phyloP scores from a whole-genome alignment of 2,797 vertebrate genomes.

The Huso huso region DNA sequence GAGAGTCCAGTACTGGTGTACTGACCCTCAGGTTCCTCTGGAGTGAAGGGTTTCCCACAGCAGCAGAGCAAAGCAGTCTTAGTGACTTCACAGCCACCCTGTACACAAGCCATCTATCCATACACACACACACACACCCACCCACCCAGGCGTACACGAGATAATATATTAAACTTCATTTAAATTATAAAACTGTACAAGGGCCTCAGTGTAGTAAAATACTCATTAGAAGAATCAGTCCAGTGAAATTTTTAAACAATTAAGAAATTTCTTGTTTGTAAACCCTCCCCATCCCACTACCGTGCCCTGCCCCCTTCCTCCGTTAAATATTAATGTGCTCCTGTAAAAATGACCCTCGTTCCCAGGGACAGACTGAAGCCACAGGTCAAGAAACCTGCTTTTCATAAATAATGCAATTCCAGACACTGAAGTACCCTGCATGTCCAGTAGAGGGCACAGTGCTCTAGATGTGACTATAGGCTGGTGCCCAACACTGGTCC shows the following conservation, averaged over 20 bases:
- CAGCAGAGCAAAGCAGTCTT: not conserved
- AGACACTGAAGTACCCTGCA: no score
- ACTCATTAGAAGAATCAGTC: conserved; percentile 40
- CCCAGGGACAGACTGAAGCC: conserved; percentile 38
- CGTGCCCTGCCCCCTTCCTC: conserved; percentile 26
- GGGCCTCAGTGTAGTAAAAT: conserved; percentile 67
- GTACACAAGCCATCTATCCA: conserved; percentile 10
- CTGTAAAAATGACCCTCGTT: conserved; percentile 42
- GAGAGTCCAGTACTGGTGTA: no score
- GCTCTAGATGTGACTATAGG: no score
- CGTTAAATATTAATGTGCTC: conserved; percentile 42
- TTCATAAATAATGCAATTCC: no score
- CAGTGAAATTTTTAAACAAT: conserved; percentile 23
- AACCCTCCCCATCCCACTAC: conserved; percentile 29
- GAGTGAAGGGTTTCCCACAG: not conserved
- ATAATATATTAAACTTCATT: conserved; percentile 81
- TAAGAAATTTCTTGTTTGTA: conserved; percentile 25
- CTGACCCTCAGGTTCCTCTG: no score
- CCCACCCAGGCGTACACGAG: conserved; percentile 43
- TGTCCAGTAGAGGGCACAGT: no score
- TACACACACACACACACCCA: conserved; percentile 17
- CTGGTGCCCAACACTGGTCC: no score
- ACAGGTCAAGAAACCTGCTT: conserved; percentile 47
- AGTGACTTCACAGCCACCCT: no score
- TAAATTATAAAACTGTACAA: conserved; percentile 80